Base-by-base conservation (phyloP, 2,888 invertebrate genomes). In the Idaea straminata region DNA sequence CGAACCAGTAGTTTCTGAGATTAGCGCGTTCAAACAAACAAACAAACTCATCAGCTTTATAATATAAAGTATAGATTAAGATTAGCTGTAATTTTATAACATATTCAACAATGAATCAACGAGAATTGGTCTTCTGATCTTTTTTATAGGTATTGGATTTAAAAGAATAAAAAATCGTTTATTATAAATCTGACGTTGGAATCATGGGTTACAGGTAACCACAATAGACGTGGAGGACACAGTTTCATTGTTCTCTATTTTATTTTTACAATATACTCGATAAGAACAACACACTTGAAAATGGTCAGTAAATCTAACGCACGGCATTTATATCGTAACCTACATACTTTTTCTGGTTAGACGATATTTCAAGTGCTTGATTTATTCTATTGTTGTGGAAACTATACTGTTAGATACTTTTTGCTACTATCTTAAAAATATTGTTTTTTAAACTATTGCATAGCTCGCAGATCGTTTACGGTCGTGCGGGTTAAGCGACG, bases 201-300 rank as follows among this genome's bases (percentile, higher is more conserved):
- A 74, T 74, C 81, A 84, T 83, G 80, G 81, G 77, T 80, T 78
- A 78, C 78, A 79, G 78, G 81, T 84, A 83, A 83, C 83, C 75
- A 79, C 79, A 80, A 82, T 84, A 86, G 64, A 63, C 66, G 59
- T 68, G 69, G 70, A 83, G 81, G 81, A 83, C 82, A 84, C 79
- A 82, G 80, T 83, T 80, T 88, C 87, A 91, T 92, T 92, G 91
- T 92, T 91, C 89, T 88, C 84, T 81, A 81, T 85, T 82, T 80
- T 86, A 88, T 91, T 86, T 88, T 88, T 91, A 87, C 85, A 25
- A 25, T 85, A 83, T 85, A 83, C 83, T 81, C 82, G 91, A 91
- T 92, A 91, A 92, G 89, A 90, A 86, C 82, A 77, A 72, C 75
- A 77, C 84, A 87, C 89, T 91, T 84, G 83, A 89, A 81, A 78